Base-by-base conservation (phyloP, 2,113 vertebrate species). In the Pollachius pollachius region DNA sequence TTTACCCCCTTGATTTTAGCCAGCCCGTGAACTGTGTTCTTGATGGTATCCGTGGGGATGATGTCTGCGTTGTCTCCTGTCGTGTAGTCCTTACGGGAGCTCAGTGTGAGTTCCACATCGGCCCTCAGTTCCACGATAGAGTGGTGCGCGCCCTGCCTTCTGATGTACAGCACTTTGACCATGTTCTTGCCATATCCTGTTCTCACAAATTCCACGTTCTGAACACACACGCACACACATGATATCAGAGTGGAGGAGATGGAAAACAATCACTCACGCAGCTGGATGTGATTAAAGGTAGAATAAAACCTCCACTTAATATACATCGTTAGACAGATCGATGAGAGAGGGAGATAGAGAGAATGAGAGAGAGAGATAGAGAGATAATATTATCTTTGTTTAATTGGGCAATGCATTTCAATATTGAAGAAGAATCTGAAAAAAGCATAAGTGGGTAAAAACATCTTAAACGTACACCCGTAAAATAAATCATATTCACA, bases 41-140 rank as follows among this genome's bases (percentile, higher is more conserved):
- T 99, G 57, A 99, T 94, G 61, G 97, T 99, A 89, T 99, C 97
- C 0, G 97, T 99, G 21, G 97, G 96, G 81, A 99, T 96, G 84
- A 99, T 94, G 68, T 94, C 92, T 0, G 92, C 92, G 79, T 99
- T 99, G 84, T 98, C 94, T 72, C 94, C 95, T 0, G 71, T 61
- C 15, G 96, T 65, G 68, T 97, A 99, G 78, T 98, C 97, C 19
- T 94, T 95, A 76, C 83, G 87, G 7, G 93, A 89, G 52, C 87
- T 94, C 78, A 99, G 90, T 0, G 94, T 95, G 70, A 99, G 88
- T 79, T 97, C 90, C 0, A 96, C 94, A 1, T 95, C 91, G 19
- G 94, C 91, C 67, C 90, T 90, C 73, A 98, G 89, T 85, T 99
- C 95, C 64, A 93, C 94, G 77, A 98, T 92, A 0, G 18, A 87